Evolutionary conservation across 2,113 vertebrate species (phyloP), one percentile per base, ranked within the genome.

Genomic region (Copsychus sechellarum): DNA sequence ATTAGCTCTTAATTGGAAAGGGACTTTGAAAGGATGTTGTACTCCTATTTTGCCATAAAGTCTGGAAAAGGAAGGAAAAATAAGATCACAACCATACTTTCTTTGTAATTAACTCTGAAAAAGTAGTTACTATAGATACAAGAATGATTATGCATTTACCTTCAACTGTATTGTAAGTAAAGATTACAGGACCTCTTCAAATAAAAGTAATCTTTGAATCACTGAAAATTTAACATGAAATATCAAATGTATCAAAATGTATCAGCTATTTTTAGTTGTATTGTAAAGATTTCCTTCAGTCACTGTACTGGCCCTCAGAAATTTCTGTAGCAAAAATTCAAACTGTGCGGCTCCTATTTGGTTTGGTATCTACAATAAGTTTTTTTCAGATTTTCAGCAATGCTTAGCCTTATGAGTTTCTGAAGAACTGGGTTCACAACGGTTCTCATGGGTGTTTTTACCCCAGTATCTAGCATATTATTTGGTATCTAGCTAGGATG

Each of bases 1-100:
- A 51, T 95, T 96, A 91, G 53, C 20, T 77, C 31, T 85, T 91
- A 69, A 62, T 61, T 91, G 43, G 15, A 90, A 94, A 77, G 26
- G 12, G 47, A 38, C 33, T 87, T 70, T 73, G 36, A 88, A 82
- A 78, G 29, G 29, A 7, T 64, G 13, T 33, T 74, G 21, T 61
- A 33, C 42, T 85, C 73, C 36, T 16, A n/a, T 90, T 91, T 90
- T 81, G 8, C 50, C 1, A 0, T 28, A 66, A 77, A 20, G 34
- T 38, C 58, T 86, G 47, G 47, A 70, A 91, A 67, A 72, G 25
- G 28, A 82, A 79, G 12, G 48, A 40, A 77, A 73, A 61, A 62
- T 14, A 85, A 43, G 20, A 81, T 48, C 15, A 14, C 13, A 85
- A 54, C 40, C 43, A 28, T 72, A 72, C 13, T 66, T 54, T 40